Evolutionary conservation across 2,888 invertebrate genomes (phyloP).

Genomic region (Nycteola revayana): DNA sequence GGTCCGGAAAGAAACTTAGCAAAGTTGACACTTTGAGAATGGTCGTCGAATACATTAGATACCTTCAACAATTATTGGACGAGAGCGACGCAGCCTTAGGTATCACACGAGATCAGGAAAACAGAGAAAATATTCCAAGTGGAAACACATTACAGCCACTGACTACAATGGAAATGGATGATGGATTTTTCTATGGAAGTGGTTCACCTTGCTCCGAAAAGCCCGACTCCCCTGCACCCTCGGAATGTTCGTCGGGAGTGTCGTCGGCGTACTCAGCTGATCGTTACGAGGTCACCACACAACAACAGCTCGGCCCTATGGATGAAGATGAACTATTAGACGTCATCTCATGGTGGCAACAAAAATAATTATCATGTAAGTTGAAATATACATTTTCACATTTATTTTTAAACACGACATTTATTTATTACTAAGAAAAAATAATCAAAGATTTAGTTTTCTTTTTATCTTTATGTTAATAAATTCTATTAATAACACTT

Average conservation of each 20-base stretch:
- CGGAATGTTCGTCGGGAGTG: conserved; percentile 84
- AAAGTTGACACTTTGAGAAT: conserved; percentile 95
- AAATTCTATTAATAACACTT: too few relatives aligned
- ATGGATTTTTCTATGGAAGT: conserved; percentile 74
- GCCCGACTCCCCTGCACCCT: conserved; percentile 88
- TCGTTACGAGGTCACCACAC: conserved; percentile 65
- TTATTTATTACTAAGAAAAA: too few relatives aligned
- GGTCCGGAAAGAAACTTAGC: conserved; percentile 92
- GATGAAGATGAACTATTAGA: conserved; percentile 95
- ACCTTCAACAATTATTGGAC: conserved; percentile 89
- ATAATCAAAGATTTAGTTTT: too few relatives aligned
- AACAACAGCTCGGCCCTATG: conserved; percentile 86
- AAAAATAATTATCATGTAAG: conserved; percentile 79
- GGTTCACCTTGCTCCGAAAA: conserved; percentile 85
- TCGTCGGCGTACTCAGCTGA: conserved; percentile 75
- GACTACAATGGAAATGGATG: conserved; percentile 73
- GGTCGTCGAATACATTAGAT: conserved; percentile 95
- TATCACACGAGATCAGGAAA: conserved; percentile 68
- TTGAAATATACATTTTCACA: conserved; percentile 16
- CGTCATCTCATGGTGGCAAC: conserved; percentile 92
- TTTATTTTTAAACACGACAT: too few relatives aligned
- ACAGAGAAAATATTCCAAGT: conserved; percentile 73
- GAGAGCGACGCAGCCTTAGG: conserved; percentile 85
- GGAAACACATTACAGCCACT: conserved; percentile 60
- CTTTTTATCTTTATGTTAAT: too few relatives aligned